These are phyloP conservation scores for Hippocampus comes DNA, from an alignment of 2,113 vertebrate species.

Conservation along the genomic window DNA sequence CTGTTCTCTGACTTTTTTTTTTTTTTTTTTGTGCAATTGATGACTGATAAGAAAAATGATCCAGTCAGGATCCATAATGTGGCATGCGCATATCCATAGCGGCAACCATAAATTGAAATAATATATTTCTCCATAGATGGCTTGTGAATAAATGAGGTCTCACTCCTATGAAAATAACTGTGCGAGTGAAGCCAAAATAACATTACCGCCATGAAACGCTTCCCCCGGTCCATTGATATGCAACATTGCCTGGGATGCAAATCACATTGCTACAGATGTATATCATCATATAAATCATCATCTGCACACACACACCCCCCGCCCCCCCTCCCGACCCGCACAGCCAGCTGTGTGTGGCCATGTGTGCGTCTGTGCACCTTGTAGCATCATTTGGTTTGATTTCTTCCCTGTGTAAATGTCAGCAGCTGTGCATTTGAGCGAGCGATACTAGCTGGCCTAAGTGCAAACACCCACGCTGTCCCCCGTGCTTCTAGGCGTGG, in stretches of 20 bases:
- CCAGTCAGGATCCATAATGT: background rate
- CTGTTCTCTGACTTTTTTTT: background rate
- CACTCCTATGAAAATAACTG: slow-evolving; percentile 11
- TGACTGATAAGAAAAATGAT: background rate
- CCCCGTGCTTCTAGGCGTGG: slow-evolving; percentile 37
- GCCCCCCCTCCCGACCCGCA: background rate
- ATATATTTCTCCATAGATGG: background rate
- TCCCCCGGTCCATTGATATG: slow-evolving; percentile 20
- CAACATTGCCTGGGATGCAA: slow-evolving; percentile 8
- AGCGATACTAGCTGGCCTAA: slow-evolving; percentile 24
- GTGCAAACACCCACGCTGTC: slow-evolving; percentile 50
- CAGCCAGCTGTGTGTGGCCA: background rate
- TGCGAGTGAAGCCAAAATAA: slow-evolving; percentile 20
- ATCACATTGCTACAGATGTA: slow-evolving; percentile 21
- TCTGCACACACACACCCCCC: background rate
- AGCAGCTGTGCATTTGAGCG: slow-evolving; percentile 13
- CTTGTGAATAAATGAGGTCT: slow-evolving; percentile 5
- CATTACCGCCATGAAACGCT: slow-evolving; percentile 14
- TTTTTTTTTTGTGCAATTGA: background rate
- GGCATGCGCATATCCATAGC: background rate
- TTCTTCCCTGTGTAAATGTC: slow-evolving; percentile 5
- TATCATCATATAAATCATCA: slow-evolving; percentile 3
- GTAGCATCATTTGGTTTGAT: slow-evolving; percentile 5
- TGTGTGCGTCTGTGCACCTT: background rate
- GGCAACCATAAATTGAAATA: background rate